These are phyloP conservation scores for Pristionchus arcanus DNA, from an alignment of 2,888 invertebrate genomes.

Conservation along the genomic window DNA sequence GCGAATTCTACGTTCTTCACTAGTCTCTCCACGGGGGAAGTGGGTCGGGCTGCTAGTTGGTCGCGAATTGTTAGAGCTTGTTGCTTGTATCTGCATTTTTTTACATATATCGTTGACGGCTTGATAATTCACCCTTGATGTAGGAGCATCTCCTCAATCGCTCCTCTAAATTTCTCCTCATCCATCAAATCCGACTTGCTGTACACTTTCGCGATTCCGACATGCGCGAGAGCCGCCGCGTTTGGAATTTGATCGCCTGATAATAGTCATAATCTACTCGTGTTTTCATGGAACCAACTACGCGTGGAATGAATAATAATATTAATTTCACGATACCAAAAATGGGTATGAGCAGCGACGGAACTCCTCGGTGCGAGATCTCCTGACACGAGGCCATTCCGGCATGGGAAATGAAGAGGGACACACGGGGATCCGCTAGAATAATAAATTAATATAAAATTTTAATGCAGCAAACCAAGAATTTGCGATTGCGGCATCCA, in stretches of 20 bases:
- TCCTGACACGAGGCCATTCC: conserved; percentile 49
- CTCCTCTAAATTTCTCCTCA: background rate
- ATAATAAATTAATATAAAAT: too few species aligned
- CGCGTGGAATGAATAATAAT: too few species aligned
- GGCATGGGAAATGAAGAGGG: conserved; percentile 27
- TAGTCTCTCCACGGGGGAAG: background rate
- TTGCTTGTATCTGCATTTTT: background rate
- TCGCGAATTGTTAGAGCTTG: background rate
- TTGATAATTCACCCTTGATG: too few species aligned
- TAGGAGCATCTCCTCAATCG: background rate
- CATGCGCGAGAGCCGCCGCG: conserved; percentile 3
- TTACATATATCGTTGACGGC: too few species aligned
- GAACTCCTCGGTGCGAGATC: background rate
- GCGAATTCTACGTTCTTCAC: conserved; percentile 20
- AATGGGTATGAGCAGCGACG: background rate
- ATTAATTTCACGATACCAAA: too few species aligned
- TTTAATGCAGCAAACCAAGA: background rate
- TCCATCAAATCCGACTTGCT: background rate
- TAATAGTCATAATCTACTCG: too few species aligned
- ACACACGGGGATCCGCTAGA: conserved; percentile 20
- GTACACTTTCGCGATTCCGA: conserved; percentile 20
- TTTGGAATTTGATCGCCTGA: conserved; percentile 36
- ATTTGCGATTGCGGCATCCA: conserved; percentile 38
- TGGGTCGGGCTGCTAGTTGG: background rate
- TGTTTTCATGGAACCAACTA: too few species aligned